Percentiles rank a stretch among this genome's conserved stretches.
Evolutionary conservation across 2,797 vertebrate species (phyloP).

Genomic region (Labeo calbasu): DNA sequence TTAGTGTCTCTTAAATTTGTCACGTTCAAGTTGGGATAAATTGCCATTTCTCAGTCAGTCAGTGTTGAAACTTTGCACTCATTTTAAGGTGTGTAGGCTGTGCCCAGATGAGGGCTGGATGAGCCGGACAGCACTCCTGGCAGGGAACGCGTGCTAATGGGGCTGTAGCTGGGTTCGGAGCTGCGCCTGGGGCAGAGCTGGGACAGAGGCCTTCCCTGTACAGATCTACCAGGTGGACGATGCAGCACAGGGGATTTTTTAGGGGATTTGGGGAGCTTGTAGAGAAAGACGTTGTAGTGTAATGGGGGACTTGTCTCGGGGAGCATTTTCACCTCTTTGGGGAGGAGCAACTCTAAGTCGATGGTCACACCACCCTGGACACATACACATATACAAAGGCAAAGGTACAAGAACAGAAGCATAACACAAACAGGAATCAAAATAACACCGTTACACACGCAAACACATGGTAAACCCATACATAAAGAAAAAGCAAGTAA

Average conservation of each 20-base stretch:
- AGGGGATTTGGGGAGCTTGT: constrained; percentile 74
- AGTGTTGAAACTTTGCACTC: neutral
- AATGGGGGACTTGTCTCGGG: constrained; percentile 69
- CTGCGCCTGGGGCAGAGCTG: constrained; percentile 54
- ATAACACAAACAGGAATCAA: constrained; percentile 59
- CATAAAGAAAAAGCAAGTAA: neutral
- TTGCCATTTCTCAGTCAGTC: neutral
- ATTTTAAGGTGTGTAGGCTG: constrained; percentile 55
- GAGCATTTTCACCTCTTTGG: constrained; percentile 76
- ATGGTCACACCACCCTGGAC: constrained; percentile 80
- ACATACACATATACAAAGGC: constrained; percentile 62
- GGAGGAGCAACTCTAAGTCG: constrained; percentile 80
- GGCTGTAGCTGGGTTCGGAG: constrained; percentile 63
- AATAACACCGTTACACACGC: constrained; percentile 44
- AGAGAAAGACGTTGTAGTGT: constrained; percentile 81
- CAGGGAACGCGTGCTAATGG: constrained; percentile 76
- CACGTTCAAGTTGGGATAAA: neutral
- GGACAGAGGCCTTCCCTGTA: constrained; percentile 66
- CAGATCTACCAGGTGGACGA: constrained; percentile 53
- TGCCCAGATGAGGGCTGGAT: constrained; percentile 38
- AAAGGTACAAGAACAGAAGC: constrained; percentile 54
- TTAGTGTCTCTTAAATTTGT: neutral
- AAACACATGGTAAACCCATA: constrained; percentile 19
- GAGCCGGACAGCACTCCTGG: constrained; percentile 70
- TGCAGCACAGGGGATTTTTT: constrained; percentile 60